phyloP scores from a whole-genome alignment of 2,113 vertebrate genomes.

The Dipodomys spectabilis region DNA sequence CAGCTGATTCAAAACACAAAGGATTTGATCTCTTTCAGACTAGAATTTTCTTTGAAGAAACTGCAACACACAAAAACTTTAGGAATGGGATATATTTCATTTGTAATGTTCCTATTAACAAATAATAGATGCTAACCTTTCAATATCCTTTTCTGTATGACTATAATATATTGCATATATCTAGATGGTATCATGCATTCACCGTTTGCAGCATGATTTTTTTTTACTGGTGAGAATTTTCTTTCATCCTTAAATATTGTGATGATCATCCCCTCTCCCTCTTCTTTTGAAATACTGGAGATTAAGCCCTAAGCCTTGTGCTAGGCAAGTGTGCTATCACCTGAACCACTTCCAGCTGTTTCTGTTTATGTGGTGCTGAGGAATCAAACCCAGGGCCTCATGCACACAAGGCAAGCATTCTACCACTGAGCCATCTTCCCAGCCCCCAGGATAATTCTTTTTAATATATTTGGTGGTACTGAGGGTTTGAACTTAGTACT shows the following conservation, averaged over 20 bases:
- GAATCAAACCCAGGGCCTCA: no score
- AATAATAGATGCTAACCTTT: background rate
- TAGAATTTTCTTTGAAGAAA: background rate
- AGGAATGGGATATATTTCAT: background rate
- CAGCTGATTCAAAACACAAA: background rate
- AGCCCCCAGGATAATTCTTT: background rate
- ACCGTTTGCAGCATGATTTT: background rate
- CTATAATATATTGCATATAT: background rate
- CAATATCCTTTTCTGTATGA: background rate
- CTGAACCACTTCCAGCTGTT: no score
- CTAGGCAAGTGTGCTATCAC: no score
- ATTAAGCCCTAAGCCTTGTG: no score
- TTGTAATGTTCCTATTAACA: background rate
- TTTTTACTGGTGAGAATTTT: constrained; percentile 30
- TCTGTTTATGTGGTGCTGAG: no score
- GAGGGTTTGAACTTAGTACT: no score
- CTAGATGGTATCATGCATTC: background rate
- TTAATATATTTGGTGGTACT: no score
- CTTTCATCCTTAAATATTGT: constrained; percentile 1
- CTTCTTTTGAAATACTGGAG: no score
- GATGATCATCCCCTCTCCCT: background rate
- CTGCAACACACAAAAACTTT: constrained; percentile 2
- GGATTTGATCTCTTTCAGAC: background rate
- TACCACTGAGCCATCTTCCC: no score
- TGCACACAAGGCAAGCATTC: no score